A percentile compares a stretch with the other conserved stretches of the same genome.
Conservation (phyloP, 2,888 invertebrate species). For the Lumbricus terrestris region DNA sequence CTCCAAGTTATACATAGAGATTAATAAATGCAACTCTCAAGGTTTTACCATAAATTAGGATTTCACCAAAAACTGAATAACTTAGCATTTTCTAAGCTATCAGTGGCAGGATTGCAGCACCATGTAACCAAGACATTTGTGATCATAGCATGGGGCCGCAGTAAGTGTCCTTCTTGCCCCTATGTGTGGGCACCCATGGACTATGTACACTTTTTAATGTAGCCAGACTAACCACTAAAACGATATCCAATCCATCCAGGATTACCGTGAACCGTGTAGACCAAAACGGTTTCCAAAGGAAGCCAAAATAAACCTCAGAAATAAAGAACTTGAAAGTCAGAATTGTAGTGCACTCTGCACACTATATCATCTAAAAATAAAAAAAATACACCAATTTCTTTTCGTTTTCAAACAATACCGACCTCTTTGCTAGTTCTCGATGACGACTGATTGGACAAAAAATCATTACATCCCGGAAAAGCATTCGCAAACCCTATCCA, state of each 20-base stretch:
- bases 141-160: no score
- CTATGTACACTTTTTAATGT: no score
- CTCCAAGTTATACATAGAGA: background rate
- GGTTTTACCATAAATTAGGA: background rate
- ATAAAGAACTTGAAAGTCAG: background rate
- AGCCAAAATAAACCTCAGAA: background rate
- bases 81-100: background rate
- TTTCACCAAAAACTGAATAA: background rate
- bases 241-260: background rate
- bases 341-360: background rate
- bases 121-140: background rate
- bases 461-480: background rate
- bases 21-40: background rate
- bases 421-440: background rate
- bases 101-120: background rate
- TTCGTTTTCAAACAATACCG: background rate
- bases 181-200: no score
- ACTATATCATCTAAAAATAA: background rate
- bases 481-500: background rate
- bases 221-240: background rate
- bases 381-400: background rate
- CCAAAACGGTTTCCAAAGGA: background rate
- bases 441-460: background rate
- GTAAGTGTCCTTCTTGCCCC: no score
- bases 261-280: background rate